Evolutionary conservation across 64 coral and sea anemone species (phyloP).

Genomic region (Porites australiensis): DNA sequence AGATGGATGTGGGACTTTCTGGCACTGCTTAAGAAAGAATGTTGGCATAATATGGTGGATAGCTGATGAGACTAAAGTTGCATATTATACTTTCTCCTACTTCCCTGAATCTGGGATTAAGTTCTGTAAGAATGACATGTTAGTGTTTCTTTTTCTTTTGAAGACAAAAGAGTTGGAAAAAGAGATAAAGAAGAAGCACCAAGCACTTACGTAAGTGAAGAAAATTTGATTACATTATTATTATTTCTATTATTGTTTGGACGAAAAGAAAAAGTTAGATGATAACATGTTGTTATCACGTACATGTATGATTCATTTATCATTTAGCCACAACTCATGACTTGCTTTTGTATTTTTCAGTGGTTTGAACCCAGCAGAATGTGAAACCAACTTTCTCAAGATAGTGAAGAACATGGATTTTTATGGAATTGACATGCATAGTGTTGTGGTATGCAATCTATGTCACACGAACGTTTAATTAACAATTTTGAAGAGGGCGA

Average conservation of each 20-base stretch:
- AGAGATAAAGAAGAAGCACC: constrained; percentile 89
- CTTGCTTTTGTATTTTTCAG: constrained; percentile 24
- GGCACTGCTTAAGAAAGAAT: no score
- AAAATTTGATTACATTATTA: not conserved
- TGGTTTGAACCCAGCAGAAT: constrained; percentile 96
- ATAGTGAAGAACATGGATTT: constrained; percentile 86
- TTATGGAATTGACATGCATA: constrained; percentile 92
- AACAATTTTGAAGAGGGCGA: no score
- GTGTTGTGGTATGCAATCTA: constrained; percentile 69
- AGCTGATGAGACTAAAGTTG: no score
- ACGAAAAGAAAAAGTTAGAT: not conserved
- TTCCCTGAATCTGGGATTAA: not conserved
- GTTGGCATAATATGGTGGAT: no score
- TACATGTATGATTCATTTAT: not conserved
- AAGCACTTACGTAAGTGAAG: constrained; percentile 79
- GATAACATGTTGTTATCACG: not conserved
- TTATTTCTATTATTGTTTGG: not conserved
- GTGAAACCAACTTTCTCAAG: constrained; percentile 91
- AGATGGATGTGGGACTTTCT: no score
- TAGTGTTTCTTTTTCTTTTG: not conserved
- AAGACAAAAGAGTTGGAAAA: constrained; percentile 95
- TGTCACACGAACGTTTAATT: not conserved
- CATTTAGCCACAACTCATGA: no score
- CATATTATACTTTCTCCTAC: not conserved
- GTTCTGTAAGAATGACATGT: no score